Evolutionary conservation across 1,140 invertebrate species (phyloP).

Genomic region (Neelides sp.): DNA sequence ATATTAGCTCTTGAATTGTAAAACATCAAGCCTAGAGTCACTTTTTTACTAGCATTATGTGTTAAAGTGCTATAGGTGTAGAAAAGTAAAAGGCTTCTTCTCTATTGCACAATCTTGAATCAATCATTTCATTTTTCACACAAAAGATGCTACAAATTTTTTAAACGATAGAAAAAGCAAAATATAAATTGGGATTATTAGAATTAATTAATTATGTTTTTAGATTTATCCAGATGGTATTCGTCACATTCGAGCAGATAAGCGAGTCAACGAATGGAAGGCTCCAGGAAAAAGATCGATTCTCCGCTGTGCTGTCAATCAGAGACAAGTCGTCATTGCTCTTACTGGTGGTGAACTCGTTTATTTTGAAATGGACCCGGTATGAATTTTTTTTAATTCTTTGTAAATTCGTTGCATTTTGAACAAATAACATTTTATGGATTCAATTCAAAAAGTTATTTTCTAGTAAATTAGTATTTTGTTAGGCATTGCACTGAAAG

Average conservation of each 20-base stretch:
- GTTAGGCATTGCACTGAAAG: background rate
- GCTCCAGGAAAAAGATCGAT: slow-evolving; percentile 94
- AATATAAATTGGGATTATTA: background rate
- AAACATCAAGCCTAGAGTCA: too few relatives aligned
- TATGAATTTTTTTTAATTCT: slow-evolving; percentile 43
- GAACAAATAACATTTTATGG: slow-evolving; percentile 5
- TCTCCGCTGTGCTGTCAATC: slow-evolving; percentile 95
- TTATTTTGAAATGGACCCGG: slow-evolving; percentile 99
- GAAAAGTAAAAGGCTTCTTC: too few relatives aligned
- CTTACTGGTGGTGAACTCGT: slow-evolving; percentile 93
- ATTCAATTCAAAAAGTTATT: slow-evolving; percentile 2
- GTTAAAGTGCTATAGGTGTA: too few relatives aligned
- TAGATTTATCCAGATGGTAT: slow-evolving; percentile 96
- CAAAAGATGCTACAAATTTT: too few relatives aligned
- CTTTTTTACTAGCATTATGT: too few relatives aligned
- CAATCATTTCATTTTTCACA: too few relatives aligned
- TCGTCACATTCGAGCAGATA: slow-evolving; percentile 92
- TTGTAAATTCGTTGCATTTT: background rate
- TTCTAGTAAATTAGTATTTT: slow-evolving; percentile 2
- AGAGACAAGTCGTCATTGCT: slow-evolving; percentile 95
- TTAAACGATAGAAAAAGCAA: too few relatives aligned
- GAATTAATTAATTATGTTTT: slow-evolving; percentile 22
- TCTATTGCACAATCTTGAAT: too few relatives aligned
- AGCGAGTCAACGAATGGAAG: slow-evolving; percentile 98
- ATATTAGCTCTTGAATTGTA: too few relatives aligned